Base-by-base conservation (phyloP, 1,140 invertebrate genomes). In the Caligus rogercresseyi region DNA sequence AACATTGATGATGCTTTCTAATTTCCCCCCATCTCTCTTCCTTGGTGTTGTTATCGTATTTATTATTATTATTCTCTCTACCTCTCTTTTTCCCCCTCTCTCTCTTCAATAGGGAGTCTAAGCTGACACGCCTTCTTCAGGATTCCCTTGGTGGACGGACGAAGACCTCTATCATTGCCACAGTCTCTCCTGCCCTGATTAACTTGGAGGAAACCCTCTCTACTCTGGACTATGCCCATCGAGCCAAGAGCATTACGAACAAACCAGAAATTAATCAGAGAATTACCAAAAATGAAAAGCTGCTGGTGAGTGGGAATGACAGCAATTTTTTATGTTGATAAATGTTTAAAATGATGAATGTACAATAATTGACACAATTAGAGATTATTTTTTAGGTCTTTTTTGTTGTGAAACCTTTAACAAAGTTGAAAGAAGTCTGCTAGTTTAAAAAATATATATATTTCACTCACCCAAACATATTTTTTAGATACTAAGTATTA, bases 221-320 rank as follows among this genome's bases (percentile, higher is more conserved):
- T 56, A 98, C 94, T 0, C 72, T 98, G 54, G 93, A 97, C 69
- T 98, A 98, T 75, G 93, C 93, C 15, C 82, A 89, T 73, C 77
- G 92, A 19, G 93, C 94, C 0, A 93, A 92, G 74, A 92, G 93
- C 69, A 97, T 98, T 61, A 88, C 84, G 66, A 98, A 96, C 73
- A 84, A 85, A 68, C 94, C 94, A 0, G 90, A 94, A 72, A 78
- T 94, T 76, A 62, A 62, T 43, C 60, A 62, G 21, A 62, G 54
- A 23, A 52, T 62, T 14, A n/a, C n/a, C 26, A 53, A 54, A 3
- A 53, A 13, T n/a, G 31, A 25, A 18, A 60, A 60, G 26, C n/a
- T 60, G 2, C 15, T 31, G 57, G 57, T 60, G 51, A 60, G 57
- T 26, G 11, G 1, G 25, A n/a, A 18, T 60, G 25, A 11, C 31